Conservation (phyloP, 2,113 vertebrate genomes). For the Ceyx melanurus region DNA sequence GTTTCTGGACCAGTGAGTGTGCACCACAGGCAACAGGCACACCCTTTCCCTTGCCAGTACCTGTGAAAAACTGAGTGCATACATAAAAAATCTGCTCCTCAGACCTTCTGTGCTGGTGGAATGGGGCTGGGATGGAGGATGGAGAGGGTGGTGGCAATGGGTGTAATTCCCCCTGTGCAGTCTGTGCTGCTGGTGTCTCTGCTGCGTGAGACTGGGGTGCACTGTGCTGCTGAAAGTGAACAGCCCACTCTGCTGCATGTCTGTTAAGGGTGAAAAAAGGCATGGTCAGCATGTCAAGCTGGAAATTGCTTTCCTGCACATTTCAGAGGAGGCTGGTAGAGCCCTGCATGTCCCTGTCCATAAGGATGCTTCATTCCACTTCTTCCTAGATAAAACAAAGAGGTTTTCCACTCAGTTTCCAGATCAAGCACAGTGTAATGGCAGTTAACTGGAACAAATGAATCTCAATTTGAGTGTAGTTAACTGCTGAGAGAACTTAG, state of each 20-base stretch:
- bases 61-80: not conserved
- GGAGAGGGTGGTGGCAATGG: not conserved
- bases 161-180: not conserved
- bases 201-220: not conserved
- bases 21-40: not conserved
- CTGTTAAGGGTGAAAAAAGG: not conserved
- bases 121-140: not conserved
- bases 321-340: not conserved
- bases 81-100: not conserved
- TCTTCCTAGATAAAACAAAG: not conserved
- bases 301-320: not conserved
- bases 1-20: not conserved
- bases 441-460: not conserved
- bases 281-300: not conserved
- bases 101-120: not conserved
- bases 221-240: not conserved
- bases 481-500: not conserved
- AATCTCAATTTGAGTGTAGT: not conserved
- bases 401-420: not conserved
- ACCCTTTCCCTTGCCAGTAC: constrained; percentile 11
- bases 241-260: not conserved
- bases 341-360: not conserved
- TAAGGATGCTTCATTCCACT: not conserved
- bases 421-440: not conserved
- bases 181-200: not conserved